Evolutionary conservation across 1,140 invertebrate genomes (phyloP).

Genomic region (Batillaria attramentaria): DNA sequence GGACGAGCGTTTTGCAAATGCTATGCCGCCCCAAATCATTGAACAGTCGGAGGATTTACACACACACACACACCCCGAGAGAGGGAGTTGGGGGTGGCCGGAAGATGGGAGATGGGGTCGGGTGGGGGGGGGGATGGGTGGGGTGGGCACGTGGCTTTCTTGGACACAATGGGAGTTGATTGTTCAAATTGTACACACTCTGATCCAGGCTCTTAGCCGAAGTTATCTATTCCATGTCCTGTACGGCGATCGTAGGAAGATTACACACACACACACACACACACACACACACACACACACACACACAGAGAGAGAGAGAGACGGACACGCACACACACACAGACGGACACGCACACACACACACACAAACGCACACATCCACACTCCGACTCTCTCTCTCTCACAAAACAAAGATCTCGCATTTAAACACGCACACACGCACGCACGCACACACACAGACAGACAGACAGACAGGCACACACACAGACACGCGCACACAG

Average conservation of each 20-base stretch:
- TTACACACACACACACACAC: slow-evolving; percentile 10
- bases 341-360: not conserved
- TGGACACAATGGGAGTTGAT: not conserved
- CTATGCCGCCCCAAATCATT: too few relatives aligned
- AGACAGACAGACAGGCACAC: not conserved
- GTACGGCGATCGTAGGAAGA: not conserved
- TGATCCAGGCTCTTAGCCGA: not conserved
- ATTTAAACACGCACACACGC: slow-evolving; percentile 3
- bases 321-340: slow-evolving; percentile 8
- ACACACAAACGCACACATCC: not conserved
- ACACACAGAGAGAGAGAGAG: slow-evolving; percentile 6
- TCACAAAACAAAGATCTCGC: not conserved
- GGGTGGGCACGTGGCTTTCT: not conserved
- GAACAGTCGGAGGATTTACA: not conserved
- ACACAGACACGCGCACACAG: slow-evolving; percentile 31
- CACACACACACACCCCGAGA: not conserved
- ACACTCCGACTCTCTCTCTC: slow-evolving; percentile 2
- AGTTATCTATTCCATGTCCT: not conserved
- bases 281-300: not conserved
- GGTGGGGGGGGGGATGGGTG: not conserved
- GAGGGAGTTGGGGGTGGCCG: not conserved
- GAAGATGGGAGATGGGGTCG: too few relatives aligned
- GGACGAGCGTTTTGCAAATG: too few relatives aligned
- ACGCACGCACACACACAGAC: slow-evolving; percentile 16
- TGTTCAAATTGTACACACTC: not conserved